A percentile compares a stretch with the other conserved stretches of the same genome.
These are phyloP conservation scores for Takifugu flavidus DNA, from an alignment of 2,113 vertebrate genomes.

Conservation along the genomic window DNA sequence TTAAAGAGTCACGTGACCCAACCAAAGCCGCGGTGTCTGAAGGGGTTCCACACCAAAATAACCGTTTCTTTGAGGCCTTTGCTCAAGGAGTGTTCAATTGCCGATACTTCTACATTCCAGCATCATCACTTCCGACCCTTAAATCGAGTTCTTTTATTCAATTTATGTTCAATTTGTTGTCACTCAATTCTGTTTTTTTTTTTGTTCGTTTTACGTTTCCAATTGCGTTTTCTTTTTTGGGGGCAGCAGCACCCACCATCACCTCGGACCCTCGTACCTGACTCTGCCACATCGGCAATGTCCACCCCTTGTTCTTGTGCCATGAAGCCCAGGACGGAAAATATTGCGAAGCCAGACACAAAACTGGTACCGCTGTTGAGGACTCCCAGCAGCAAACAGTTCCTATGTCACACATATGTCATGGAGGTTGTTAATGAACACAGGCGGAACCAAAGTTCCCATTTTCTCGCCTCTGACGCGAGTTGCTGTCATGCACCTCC, in stretches of 20 bases:
- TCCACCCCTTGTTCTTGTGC: constrained; percentile 99
- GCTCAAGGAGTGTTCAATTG: constrained; percentile 66
- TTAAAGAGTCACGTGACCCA: constrained; percentile 22
- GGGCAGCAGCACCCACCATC: constrained; percentile 88
- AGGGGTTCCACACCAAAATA: constrained; percentile 18
- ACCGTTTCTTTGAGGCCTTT: constrained; percentile 51
- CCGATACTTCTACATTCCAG: constrained; percentile 61
- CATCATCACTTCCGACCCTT: constrained; percentile 40
- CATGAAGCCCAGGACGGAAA: constrained; percentile 99
- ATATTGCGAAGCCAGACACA: constrained; percentile 99
- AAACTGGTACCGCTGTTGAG: constrained; percentile 99
- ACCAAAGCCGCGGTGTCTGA: constrained; percentile 28
- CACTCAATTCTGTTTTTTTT: neutral
- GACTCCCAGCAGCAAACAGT: constrained; percentile 99
- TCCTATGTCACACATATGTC: constrained; percentile 99
- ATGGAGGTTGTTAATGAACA: constrained; percentile 97
- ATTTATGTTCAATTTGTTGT: constrained; percentile 6
- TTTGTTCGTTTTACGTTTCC: constrained; percentile 21
- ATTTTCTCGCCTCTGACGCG: constrained; percentile 64
- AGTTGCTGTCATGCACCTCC: constrained; percentile 57
- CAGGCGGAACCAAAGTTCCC: constrained; percentile 74
- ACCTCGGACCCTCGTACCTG: constrained; percentile 93
- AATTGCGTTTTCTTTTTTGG: constrained; percentile 36
- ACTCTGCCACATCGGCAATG: constrained; percentile 99
- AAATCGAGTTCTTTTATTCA: neutral